Evolutionary conservation across 1,140 invertebrate genomes (phyloP).

Genomic region (Heliconius congener): DNA sequence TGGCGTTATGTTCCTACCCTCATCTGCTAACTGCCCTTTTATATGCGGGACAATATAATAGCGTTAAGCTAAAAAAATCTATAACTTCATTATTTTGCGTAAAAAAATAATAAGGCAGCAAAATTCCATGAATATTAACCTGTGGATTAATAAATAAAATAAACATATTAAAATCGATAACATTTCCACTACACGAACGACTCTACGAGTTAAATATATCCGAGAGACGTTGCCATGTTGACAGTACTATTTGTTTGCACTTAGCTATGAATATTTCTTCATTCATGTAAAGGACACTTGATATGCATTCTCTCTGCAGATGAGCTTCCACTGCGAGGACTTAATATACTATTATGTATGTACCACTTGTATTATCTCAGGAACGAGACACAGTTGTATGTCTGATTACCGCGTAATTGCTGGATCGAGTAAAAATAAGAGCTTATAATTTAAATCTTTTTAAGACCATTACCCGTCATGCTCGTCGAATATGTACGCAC

Average conservation of each 20-base stretch:
- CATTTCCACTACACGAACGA: not conserved
- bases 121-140: no score
- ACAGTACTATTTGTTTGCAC: constrained; percentile 14
- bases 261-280: constrained; percentile 41
- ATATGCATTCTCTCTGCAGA: constrained; percentile 27
- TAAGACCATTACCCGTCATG: not conserved
- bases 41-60: no score
- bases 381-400: not conserved
- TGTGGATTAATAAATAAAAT: no score
- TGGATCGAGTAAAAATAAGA: not conserved
- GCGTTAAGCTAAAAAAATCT: no score
- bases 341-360: constrained; percentile 11
- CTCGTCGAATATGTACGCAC: not conserved
- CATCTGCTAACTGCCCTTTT: no score
- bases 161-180: not conserved
- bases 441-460: not conserved
- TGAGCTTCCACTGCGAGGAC: constrained; percentile 9
- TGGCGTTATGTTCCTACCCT: no score
- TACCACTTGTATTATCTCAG: constrained; percentile 5
- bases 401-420: not conserved
- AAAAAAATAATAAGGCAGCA: no score
- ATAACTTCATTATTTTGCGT: no score
- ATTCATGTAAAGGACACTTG: constrained; percentile 42
- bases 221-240: not conserved
- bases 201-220: not conserved